A percentile compares a stretch with the other conserved stretches of the same genome.
Conservation (phyloP, 2,113 vertebrate species). For the Cryptomyrus ogoouensis region DNA sequence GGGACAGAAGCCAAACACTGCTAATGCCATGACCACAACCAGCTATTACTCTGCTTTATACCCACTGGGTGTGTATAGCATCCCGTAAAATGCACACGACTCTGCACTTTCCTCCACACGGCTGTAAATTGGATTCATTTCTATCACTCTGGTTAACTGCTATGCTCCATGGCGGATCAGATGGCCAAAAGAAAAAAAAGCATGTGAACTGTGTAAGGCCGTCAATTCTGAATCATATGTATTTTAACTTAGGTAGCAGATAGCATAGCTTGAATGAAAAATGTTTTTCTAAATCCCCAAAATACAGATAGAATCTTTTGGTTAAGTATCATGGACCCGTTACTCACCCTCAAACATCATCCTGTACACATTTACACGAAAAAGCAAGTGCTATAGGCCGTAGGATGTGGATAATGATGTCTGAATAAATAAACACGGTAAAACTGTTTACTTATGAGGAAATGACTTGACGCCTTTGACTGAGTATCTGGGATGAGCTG, state of each 20-base stretch:
- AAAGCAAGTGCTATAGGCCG: neutral
- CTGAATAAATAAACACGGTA: neutral
- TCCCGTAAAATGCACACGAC: neutral
- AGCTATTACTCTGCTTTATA: neutral
- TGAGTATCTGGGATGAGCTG: neutral
- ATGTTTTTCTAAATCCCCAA: neutral
- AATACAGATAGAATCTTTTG: constrained; percentile 43
- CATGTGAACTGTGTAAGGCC: neutral
- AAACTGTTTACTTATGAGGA: neutral
- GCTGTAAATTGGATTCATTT: neutral
- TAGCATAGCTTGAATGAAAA: neutral
- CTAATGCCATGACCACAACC: neutral
- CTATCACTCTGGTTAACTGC: neutral
- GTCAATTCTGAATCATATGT: neutral
- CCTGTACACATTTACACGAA: neutral
- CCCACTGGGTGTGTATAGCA: neutral
- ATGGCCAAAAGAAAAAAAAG: neutral
- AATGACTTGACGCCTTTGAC: neutral
- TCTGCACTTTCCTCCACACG: neutral
- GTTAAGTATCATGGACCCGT: constrained; percentile 45
- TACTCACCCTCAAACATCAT: no score
- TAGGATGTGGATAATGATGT: neutral
- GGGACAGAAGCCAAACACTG: neutral
- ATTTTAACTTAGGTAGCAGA: neutral
- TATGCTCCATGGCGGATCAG: neutral